Evolutionary conservation across 1,140 invertebrate genomes (phyloP).

Genomic region (Spodoptera frugiperda): DNA sequence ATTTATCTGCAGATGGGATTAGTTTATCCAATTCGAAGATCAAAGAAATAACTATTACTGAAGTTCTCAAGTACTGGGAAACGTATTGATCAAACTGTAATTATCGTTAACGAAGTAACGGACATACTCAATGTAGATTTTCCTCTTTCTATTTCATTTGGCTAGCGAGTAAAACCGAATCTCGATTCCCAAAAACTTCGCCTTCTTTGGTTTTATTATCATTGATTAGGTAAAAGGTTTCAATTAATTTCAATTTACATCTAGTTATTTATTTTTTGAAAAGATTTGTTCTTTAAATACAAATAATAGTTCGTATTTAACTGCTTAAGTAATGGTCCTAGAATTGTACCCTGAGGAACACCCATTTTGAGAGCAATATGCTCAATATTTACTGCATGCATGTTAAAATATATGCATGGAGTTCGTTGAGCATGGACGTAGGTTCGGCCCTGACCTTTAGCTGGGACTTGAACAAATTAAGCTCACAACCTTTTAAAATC

Average conservation of each 20-base stretch:
- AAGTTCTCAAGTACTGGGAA: constrained; percentile 7
- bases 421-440: not conserved
- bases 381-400: not conserved
- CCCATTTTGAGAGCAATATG: not conserved
- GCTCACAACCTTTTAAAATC: constrained; percentile 6
- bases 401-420: not conserved
- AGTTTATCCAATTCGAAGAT: not conserved
- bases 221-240: too few relatives aligned
- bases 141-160: too few relatives aligned
- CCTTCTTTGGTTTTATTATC: too few relatives aligned
- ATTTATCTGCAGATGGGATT: not conserved
- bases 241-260: not conserved
- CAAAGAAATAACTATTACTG: constrained; percentile 15
- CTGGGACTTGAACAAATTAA: constrained; percentile 6
- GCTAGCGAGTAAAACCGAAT: too few relatives aligned
- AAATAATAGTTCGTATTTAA: too few relatives aligned
- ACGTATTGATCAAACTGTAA: constrained; percentile 2
- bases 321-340: not conserved
- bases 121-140: too few relatives aligned
- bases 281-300: not conserved
- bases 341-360: not conserved
- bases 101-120: not conserved
- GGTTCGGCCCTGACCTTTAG: constrained; percentile 14
- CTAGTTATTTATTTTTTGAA: too few relatives aligned
- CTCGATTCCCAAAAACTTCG: too few relatives aligned